Conservation (phyloP, 2,888 invertebrate genomes). For the Eupithecia insigniata region DNA sequence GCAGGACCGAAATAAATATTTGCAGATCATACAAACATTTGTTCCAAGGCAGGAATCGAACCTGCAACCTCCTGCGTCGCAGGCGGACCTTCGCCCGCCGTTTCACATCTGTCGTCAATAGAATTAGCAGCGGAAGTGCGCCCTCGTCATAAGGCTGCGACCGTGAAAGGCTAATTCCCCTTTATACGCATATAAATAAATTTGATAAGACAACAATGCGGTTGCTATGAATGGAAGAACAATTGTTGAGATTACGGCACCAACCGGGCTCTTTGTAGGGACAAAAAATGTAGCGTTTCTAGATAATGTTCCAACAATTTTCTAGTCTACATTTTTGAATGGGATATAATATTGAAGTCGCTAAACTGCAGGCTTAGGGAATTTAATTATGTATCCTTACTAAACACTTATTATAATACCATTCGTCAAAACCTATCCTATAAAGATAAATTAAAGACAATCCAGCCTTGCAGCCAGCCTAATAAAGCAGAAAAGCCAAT, state of each 20-base stretch:
- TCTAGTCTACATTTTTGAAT: neutral
- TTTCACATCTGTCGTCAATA: too few relatives aligned
- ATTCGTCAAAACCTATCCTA: neutral
- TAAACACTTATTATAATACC: too few relatives aligned
- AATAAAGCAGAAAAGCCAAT: slow-evolving; percentile 21
- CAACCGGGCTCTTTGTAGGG: neutral
- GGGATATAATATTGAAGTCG: neutral
- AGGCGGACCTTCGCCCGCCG: too few relatives aligned
- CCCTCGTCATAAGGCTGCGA: slow-evolving; percentile 44
- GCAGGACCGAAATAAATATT: too few relatives aligned
- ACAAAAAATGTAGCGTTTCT: neutral
- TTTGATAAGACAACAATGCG: slow-evolving; percentile 12
- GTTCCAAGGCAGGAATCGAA: too few relatives aligned
- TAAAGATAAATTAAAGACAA: slow-evolving; percentile 8
- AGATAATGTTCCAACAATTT: neutral
- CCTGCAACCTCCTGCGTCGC: too few relatives aligned
- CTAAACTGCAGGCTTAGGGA: too few relatives aligned
- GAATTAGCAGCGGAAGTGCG: slow-evolving; percentile 39
- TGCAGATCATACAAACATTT: too few relatives aligned
- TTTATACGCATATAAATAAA: slow-evolving; percentile 22
- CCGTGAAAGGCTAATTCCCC: slow-evolving; percentile 28
- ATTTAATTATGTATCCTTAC: too few relatives aligned
- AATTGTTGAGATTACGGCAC: slow-evolving; percentile 8
- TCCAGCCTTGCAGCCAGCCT: slow-evolving; percentile 14
- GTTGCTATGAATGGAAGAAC: neutral